Base-by-base conservation (phyloP, 2,888 invertebrate genomes). In the Tipula unca region DNA sequence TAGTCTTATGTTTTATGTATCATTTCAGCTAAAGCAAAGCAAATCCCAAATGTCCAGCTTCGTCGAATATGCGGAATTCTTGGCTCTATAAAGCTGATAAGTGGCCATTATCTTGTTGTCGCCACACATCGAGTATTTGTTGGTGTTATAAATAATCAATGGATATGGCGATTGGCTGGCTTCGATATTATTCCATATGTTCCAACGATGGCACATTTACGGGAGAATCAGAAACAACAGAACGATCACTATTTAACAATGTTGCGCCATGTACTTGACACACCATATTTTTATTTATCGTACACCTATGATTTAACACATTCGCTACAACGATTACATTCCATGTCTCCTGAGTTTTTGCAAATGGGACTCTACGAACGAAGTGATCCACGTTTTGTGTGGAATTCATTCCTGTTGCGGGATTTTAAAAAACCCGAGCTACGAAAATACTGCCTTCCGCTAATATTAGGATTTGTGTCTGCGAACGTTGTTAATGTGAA, bases 281-380 rank as follows among this genome's bases (percentile, higher is more conserved):
- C 96, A 0, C 97, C 97, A 0, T 94, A 95, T 88, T 96, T 96
- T 88, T 99, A 98, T 91, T 99, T 97, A 92, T 98, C 98, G 17
- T 96, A 97, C 88, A 95, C 96, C 0, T 97, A 97, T 89, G 99
- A 99, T 91, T 91, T 99, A 86, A 97, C 97, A 29, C 98, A 98
- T 90, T 94, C 97, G 0, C 92, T 98, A 90, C 99, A 99, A 90
- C 92, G 98, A 87, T 92, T 98, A 87, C 95, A 96, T 88, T 95
- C 95, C 85, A 96, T 96, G 85, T 93, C 95, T 0, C 95, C 96
- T 0, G 96, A 97, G 87, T 97, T 97, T 90, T 92, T 95, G 6
- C 54, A 85, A 29, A 54, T 85, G 92, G 94, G 96, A 0, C 90
- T 97, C 86, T 92, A 94, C 86, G 94, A 94, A 87, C 93, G 97